Percentiles rank a stretch among this genome's conserved stretches.
phyloP scores from a whole-genome alignment of 2,113 vertebrate species.

The Cnemophilus loriae region DNA sequence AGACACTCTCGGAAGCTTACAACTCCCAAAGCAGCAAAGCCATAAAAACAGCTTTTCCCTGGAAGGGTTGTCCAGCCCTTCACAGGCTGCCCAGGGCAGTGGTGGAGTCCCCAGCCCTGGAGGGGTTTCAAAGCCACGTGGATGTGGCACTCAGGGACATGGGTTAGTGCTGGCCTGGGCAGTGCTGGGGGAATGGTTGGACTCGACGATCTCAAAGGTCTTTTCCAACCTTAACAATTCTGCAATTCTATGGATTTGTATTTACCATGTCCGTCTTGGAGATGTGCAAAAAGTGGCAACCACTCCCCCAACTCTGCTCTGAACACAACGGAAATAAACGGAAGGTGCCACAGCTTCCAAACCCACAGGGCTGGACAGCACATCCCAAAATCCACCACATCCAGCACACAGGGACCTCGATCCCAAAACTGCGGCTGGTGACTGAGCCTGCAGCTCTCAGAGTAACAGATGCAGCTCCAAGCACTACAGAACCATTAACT shows the following conservation, averaged over 20 bases:
- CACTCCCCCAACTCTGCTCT: fast-evolving
- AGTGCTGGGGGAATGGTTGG: neutral
- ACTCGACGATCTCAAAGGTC: fast-evolving
- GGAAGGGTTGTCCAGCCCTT: neutral
- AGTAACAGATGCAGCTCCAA: neutral
- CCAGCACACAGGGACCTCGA: fast-evolving
- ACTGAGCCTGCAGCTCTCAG: neutral
- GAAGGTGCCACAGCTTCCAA: neutral
- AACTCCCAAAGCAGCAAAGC: neutral
- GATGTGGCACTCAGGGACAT: neutral
- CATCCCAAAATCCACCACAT: fast-evolving
- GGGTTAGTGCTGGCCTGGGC: neutral
- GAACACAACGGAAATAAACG: neutral
- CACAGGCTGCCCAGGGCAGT: neutral
- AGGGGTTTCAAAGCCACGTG: neutral
- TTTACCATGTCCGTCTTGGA: neutral
- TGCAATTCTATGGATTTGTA: neutral
- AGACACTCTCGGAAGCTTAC: neutral
- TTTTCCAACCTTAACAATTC: neutral
- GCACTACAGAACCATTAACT: neutral
- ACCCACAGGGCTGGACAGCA: fast-evolving
- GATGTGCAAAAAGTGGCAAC: neutral
- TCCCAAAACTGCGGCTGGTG: neutral
- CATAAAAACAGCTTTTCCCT: neutral
- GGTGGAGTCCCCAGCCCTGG: neutral